These are phyloP conservation scores for Celastrina argiolus DNA, from an alignment of 2,888 invertebrate genomes.

Conservation along the genomic window DNA sequence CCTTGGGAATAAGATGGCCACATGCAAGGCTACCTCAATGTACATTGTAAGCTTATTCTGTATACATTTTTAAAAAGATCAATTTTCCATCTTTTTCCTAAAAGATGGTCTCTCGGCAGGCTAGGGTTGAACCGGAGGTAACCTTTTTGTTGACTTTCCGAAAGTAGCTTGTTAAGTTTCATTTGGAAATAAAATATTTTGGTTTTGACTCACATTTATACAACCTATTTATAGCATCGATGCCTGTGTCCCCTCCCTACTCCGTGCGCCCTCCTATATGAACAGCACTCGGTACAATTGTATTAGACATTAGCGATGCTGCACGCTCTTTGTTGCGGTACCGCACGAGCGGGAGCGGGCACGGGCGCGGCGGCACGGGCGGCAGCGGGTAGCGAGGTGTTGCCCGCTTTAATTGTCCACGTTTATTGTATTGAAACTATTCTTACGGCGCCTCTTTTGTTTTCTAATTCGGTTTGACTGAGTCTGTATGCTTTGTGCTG, in stretches of 20 bases:
- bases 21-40: too few relatives aligned
- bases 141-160: too few relatives aligned
- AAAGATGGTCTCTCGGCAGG: too few relatives aligned
- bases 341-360: conserved; percentile 27
- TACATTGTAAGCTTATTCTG: too few relatives aligned
- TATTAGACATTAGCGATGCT: conserved; percentile 60
- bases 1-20: too few relatives aligned
- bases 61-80: too few relatives aligned
- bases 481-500: background rate
- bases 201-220: too few relatives aligned
- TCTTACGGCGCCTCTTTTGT: conserved; percentile 14
- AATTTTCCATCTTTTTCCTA: too few relatives aligned
- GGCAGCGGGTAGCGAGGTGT: conserved; percentile 31
- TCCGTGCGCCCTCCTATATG: conserved; percentile 48
- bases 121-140: too few relatives aligned
- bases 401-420: conserved; percentile 33
- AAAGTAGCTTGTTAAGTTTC: too few relatives aligned
- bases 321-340: conserved; percentile 43
- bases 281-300: conserved; percentile 58
- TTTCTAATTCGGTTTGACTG: background rate
- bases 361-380: conserved; percentile 23
- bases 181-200: too few relatives aligned
- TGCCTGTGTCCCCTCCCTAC: conserved; percentile 21
- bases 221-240: conserved; percentile 31
- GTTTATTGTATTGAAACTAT: conserved; percentile 32